phyloP scores from a whole-genome alignment of 2,888 invertebrate genomes.

The Pachydiplax longipennis region DNA sequence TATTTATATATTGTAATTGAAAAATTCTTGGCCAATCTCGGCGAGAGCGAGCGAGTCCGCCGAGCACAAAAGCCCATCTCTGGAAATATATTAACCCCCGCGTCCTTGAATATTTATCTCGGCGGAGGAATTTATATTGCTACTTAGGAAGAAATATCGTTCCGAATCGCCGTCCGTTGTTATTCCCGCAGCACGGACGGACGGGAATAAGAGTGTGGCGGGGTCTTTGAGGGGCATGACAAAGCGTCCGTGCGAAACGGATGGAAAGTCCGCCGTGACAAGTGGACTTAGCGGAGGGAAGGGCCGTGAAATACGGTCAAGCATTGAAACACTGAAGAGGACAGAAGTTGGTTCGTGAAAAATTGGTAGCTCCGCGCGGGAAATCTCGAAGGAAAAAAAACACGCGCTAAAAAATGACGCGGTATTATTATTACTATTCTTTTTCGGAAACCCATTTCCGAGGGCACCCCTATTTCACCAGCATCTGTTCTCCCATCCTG shows the following conservation, averaged over 20 bases:
- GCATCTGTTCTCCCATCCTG: background rate
- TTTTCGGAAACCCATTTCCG: background rate
- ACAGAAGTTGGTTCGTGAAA: background rate
- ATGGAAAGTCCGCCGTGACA: background rate
- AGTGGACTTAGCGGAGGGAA: background rate
- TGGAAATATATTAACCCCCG: background rate
- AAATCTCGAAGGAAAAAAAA: background rate
- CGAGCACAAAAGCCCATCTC: background rate
- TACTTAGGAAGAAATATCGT: slow-evolving; percentile 34
- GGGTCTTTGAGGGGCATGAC: background rate
- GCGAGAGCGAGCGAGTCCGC: background rate
- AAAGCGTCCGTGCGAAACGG: slow-evolving; percentile 4
- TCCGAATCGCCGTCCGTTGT: background rate
- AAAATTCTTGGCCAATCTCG: background rate
- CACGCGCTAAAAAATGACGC: background rate
- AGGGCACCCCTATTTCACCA: background rate
- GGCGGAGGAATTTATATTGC: slow-evolving; percentile 40
- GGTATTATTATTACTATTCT: background rate
- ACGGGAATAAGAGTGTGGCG: background rate
- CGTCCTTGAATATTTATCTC: slow-evolving; percentile 6
- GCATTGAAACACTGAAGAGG: background rate
- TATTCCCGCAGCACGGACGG: background rate
- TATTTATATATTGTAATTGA: background rate
- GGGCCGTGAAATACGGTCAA: background rate
- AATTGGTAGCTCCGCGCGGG: background rate